Base-by-base conservation (phyloP, 2,113 vertebrate genomes). In the Brachionichthys hirsutus region DNA sequence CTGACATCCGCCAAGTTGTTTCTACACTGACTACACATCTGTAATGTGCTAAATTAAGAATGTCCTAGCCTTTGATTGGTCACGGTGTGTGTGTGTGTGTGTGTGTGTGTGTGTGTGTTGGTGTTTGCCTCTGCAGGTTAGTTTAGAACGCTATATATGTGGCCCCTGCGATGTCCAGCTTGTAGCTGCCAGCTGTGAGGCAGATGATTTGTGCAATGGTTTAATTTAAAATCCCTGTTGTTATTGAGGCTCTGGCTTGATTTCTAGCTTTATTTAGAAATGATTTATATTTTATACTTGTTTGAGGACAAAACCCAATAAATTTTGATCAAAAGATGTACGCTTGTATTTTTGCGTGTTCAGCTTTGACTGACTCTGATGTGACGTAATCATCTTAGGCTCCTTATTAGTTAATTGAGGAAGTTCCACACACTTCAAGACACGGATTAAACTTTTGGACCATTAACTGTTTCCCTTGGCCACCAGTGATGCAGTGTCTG, bases 201-300 rank as follows among this genome's bases (percentile, higher is more conserved):
- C 66, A 75, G 75, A 87, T 65, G 49, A 44, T 66, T 66, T 88
- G 83, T 89, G 79, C 87, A 85, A 87, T 89, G 72, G 73, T 38
- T 42, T 87, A 62, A 89, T 78, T 87, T 87, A 83, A 73, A 78
- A 68, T 57, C 78, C 61, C 72, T 79, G 83, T 75, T 73, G 70
- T 82, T 77, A 62, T 73, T 72, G 78, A 85, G 75, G 77, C 67
- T 84, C 70, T 86, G 69, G 83, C 79, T 84, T 87, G 69, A 70
- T 81, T 86, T 82, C 53, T 81, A 73, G 83, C 81, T 83, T 87
- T 70, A 75, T 85, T 85, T 86, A 70, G 82, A 86, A 70, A 85
- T 77, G 71, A 82, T 79, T 78, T 85, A 87, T 89, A 87, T 90
- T 90, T 90, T 90, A 77, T 89, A 90, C 85, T 87, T 88, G 85